Evolutionary conservation across 2,797 vertebrate genomes (phyloP).

Genomic region (Dryobates pubescens): DNA sequence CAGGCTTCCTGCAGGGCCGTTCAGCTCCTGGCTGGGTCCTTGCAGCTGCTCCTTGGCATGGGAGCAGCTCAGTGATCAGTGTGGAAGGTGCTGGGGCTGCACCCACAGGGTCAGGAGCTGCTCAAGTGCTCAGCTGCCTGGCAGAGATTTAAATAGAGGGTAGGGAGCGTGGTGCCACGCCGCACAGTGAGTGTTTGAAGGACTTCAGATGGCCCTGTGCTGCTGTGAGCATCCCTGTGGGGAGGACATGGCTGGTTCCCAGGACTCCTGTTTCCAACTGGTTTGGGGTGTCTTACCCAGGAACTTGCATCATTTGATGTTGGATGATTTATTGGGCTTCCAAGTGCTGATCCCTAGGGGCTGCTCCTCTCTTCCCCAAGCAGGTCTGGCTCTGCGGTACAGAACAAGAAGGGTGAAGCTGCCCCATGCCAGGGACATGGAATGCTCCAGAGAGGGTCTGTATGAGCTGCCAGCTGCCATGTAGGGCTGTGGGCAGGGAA

Average conservation of each 20-base stretch:
- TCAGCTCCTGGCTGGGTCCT: not conserved
- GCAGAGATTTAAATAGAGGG: not conserved
- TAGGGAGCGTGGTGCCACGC: accelerated
- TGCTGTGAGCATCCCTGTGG: accelerated
- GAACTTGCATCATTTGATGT: accelerated
- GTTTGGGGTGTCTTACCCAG: accelerated
- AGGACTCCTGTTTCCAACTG: not conserved
- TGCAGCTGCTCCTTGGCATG: not conserved
- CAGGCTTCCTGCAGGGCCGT: not conserved
- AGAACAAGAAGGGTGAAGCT: not conserved
- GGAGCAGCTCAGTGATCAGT: not conserved
- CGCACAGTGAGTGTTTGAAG: not conserved
- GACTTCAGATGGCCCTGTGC: not conserved
- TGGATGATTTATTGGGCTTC: too few relatives aligned
- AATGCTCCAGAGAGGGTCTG: not conserved
- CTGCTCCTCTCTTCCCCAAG: not conserved
- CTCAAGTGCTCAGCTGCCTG: accelerated
- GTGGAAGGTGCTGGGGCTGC: not conserved
- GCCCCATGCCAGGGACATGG: not conserved
- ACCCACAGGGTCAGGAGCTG: accelerated
- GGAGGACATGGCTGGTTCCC: not conserved
- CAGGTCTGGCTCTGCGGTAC: too few relatives aligned
- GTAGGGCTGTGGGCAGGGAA: not conserved
- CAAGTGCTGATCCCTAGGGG: accelerated
- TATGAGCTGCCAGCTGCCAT: not conserved